These are phyloP conservation scores for Penelope pileata DNA, from an alignment of 2,113 vertebrate species.

Conservation along the genomic window DNA sequence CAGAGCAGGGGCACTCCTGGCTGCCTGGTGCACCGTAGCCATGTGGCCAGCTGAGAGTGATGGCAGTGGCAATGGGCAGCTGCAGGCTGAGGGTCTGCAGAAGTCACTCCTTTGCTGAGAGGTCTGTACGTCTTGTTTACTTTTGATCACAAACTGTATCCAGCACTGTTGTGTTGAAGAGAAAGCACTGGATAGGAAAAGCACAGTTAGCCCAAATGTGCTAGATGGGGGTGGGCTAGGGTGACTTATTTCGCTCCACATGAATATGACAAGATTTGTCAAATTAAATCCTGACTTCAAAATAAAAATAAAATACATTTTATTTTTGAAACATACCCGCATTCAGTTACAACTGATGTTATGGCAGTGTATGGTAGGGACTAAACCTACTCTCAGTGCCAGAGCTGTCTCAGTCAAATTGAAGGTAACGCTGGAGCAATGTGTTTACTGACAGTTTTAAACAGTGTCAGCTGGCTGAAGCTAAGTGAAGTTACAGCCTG, in stretches of 20 bases:
- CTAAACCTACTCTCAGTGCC: background rate
- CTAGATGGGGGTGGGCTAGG: background rate
- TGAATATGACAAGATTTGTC: background rate
- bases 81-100: background rate
- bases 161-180: background rate
- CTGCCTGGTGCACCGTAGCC: fast-evolving
- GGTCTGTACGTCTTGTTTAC: fast-evolving
- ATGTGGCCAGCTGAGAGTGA: background rate
- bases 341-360: background rate
- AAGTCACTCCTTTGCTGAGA: background rate
- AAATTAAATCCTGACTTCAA: background rate
- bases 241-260: background rate
- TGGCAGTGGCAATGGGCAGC: fast-evolving
- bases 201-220: background rate
- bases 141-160: background rate
- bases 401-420: background rate
- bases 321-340: background rate
- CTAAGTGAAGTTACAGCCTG: background rate
- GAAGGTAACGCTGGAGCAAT: background rate
- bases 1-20: background rate
- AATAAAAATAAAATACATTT: background rate
- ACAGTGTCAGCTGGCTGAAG: background rate
- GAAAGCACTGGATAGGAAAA: background rate
- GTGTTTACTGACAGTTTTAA: background rate
- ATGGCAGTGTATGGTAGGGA: background rate